These are phyloP conservation scores for Polypterus senegalus DNA, from an alignment of 2,113 vertebrate species.

Conservation along the genomic window DNA sequence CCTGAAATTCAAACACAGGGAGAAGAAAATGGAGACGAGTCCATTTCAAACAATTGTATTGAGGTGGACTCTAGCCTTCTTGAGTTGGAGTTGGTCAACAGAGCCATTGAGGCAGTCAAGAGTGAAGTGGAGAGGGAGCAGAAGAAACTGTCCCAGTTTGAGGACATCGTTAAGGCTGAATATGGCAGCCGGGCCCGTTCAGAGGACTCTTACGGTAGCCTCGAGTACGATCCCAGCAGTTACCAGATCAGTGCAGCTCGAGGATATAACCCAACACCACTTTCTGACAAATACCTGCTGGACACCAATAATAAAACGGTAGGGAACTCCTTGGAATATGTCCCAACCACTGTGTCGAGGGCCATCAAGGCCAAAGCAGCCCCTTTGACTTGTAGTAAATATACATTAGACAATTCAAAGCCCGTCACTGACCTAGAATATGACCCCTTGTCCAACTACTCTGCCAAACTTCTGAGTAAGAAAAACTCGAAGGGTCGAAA, in stretches of 20 bases:
- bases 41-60: constrained; percentile 5
- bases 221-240: constrained; percentile 60
- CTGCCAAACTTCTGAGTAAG: constrained; percentile 62
- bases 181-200: constrained; percentile 20
- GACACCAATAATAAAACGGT: constrained; percentile 42
- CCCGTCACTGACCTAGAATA: constrained; percentile 89
- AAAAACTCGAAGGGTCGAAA: constrained; percentile 29
- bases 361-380: constrained; percentile 37
- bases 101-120: constrained; percentile 80
- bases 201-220: constrained; percentile 32
- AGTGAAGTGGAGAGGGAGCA: constrained; percentile 80
- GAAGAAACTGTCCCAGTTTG: constrained; percentile 67
- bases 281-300: constrained; percentile 78
- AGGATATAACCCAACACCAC: constrained; percentile 74
- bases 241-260: constrained; percentile 45
- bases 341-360: constrained; percentile 61
- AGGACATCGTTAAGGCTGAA: constrained; percentile 42
- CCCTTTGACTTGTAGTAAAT: constrained; percentile 59
- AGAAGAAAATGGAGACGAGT: constrained; percentile 43
- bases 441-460: constrained; percentile 85
- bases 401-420: constrained; percentile 75
- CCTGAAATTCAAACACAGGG: constrained; percentile 65
- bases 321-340: constrained; percentile 65
- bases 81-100: constrained; percentile 83
- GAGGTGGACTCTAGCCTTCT: constrained; percentile 51